phyloP scores from a whole-genome alignment of 2,888 invertebrate species.

The Stenoptilia bipunctidactyla region DNA sequence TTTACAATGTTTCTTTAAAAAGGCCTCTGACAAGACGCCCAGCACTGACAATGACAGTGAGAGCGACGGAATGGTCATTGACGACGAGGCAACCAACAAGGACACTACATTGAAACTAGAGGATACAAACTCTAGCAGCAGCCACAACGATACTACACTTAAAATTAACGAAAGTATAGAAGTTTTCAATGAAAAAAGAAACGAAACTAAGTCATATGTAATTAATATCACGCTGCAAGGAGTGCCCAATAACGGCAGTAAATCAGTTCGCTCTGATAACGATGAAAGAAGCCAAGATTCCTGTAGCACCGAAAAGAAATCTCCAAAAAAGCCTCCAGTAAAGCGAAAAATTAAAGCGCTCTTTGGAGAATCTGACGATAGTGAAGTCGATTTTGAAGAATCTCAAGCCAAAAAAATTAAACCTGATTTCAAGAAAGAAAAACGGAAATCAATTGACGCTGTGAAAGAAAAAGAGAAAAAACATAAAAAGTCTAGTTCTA shows the following conservation, averaged over 20 bases:
- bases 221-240: conserved; percentile 60
- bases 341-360: conserved; percentile 61
- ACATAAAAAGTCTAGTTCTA: conserved; percentile 6
- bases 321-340: conserved; percentile 29
- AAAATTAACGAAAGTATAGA: conserved; percentile 15
- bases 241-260: conserved; percentile 29
- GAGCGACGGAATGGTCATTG: conserved; percentile 38
- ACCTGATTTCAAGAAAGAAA: conserved; percentile 13
- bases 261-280: conserved; percentile 3
- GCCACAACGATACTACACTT: conserved; percentile 14
- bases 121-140: conserved; percentile 18
- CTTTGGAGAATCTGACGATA: conserved; percentile 65
- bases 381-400: conserved; percentile 31
- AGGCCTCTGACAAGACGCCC: conserved; percentile 32
- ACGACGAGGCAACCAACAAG: conserved; percentile 24
- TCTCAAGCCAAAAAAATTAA: conserved; percentile 27
- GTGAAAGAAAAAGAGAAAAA: conserved; percentile 21
- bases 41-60: conserved; percentile 33
- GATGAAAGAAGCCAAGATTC: conserved; percentile 5
- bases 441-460: background rate
- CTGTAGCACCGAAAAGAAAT: conserved; percentile 16
- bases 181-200: conserved; percentile 11
- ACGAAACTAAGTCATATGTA: conserved; percentile 35
- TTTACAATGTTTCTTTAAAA: conserved; percentile 50
- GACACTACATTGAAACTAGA: conserved; percentile 36